Base-by-base conservation (phyloP, 2,888 invertebrate species). In the Ichneumoninae sp. region DNA sequence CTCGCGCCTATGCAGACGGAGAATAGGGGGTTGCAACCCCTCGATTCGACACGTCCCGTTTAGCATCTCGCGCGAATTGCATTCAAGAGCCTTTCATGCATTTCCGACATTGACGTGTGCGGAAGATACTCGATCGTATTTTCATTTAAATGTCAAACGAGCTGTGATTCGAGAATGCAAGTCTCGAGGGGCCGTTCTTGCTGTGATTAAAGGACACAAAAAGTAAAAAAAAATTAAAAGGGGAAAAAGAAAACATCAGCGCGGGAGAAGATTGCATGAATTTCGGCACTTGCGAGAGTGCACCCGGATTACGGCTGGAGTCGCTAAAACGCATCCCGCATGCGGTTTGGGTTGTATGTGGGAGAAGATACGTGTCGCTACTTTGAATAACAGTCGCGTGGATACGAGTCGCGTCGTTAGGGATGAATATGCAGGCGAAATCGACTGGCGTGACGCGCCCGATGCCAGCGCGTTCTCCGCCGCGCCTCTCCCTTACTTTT, bases 341-440 rank as follows among this genome's bases (percentile, higher is more conserved):
- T 63, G 50, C 47, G 8, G 30, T 47, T 54, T 33, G 44, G 63
- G 66, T 50, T 36, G 70, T 50, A 47, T 69, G 19, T 66, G 52
- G 82, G 69, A 69, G 77, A 69, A 66, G 76, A 83, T 82, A 76
- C 79, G 71, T 71, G 71, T 60, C 68, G 79, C 79, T 85, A 79
- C 75, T 86, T 83, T 85, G 85, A 86, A 86, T 81, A 86, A 85
- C 74, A 79, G 78, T 57, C 78, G 77, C 81, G 71, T 83, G 85
- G 77, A 83, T 85, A 63, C 77, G 73, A 70, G 70, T 77, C 81
- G 81, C 68, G 74, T 80, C 84, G 66, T 83, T 81, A 76, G 74
- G 85, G 78, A 87, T 88, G 86, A 88, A 88, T 87, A 88, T 88
- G 88, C 85, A 83, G 82, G 69, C 83, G 74, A 83, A 84, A 86